phyloP scores from a whole-genome alignment of 2,797 vertebrate species.

The Scomberomorus guttatus region DNA sequence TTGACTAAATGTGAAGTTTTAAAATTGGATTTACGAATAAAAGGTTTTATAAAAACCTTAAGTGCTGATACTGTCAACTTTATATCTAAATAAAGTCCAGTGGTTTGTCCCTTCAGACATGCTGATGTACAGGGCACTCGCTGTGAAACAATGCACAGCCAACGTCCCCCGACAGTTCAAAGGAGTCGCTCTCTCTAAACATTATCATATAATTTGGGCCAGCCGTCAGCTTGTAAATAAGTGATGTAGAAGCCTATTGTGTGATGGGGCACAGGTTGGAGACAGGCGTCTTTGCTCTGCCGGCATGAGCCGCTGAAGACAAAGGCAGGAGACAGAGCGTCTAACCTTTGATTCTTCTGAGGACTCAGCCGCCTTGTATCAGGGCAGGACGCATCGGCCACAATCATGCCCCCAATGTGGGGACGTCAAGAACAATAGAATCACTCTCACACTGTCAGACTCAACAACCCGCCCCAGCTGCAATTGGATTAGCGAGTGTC shows the following conservation, averaged over 20 bases:
- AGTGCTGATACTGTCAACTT: constrained; percentile 9
- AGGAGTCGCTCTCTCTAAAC: constrained; percentile 77
- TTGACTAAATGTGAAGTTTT: not conserved
- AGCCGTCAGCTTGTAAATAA: constrained; percentile 87
- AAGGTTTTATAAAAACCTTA: not conserved
- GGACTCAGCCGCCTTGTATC: constrained; percentile 79
- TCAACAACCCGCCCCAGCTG: constrained; percentile 65
- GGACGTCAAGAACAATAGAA: constrained; percentile 81
- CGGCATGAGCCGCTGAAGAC: constrained; percentile 82
- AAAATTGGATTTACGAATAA: not conserved
- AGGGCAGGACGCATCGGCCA: constrained; percentile 80
- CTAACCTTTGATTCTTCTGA: constrained; percentile 89
- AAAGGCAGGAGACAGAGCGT: constrained; percentile 87
- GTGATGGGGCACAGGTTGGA: constrained; percentile 85
- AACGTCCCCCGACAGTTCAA: constrained; percentile 76
- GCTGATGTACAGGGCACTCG: constrained; percentile 39
- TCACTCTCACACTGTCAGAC: constrained; percentile 74
- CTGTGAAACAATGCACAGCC: constrained; percentile 56
- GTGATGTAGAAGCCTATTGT: constrained; percentile 86
- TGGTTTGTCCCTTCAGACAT: constrained; percentile 12
- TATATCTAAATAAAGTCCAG: constrained; percentile 20
- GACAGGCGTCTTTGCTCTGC: constrained; percentile 86
- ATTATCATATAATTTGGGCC: constrained; percentile 84
- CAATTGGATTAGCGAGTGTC: constrained; percentile 83
- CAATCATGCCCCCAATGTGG: constrained; percentile 80